A percentile compares a stretch with the other conserved stretches of the same genome.
Evolutionary conservation across 2,888 invertebrate genomes (phyloP).

Genomic region (Cataglyphis rosenhaueri): DNA sequence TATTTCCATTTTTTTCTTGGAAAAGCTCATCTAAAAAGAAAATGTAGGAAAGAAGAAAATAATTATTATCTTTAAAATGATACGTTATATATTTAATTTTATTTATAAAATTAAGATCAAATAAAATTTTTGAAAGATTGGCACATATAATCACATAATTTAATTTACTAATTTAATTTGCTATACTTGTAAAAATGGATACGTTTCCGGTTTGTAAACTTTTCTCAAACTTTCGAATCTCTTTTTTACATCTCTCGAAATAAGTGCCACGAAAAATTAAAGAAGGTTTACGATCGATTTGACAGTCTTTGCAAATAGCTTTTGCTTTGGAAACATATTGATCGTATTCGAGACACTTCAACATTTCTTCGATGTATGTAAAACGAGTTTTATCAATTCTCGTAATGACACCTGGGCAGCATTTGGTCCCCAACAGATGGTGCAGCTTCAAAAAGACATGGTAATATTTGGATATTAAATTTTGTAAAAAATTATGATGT

Average conservation of each 20-base stretch:
- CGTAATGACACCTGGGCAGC: slow-evolving; percentile 75
- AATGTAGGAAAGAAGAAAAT: background rate
- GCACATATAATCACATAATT: background rate
- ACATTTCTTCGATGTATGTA: slow-evolving; percentile 76
- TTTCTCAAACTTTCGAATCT: slow-evolving; percentile 67
- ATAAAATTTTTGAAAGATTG: background rate
- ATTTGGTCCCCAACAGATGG: slow-evolving; percentile 77
- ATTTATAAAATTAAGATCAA: background rate
- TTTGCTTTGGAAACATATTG: slow-evolving; percentile 54
- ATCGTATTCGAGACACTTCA: slow-evolving; percentile 75
- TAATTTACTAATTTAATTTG: slow-evolving; percentile 9
- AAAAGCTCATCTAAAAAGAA: slow-evolving; percentile 11
- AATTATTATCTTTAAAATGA: background rate
- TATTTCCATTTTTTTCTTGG: background rate
- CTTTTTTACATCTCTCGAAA: slow-evolving; percentile 72
- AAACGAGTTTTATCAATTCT: slow-evolving; percentile 71
- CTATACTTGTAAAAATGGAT: slow-evolving; percentile 57
- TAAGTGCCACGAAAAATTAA: slow-evolving; percentile 62
- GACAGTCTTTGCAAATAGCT: slow-evolving; percentile 32
- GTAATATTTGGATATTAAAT: slow-evolving; percentile 1
- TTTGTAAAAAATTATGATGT: background rate
- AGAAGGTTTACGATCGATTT: slow-evolving; percentile 36
- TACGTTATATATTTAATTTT: background rate
- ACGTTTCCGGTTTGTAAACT: slow-evolving; percentile 44
- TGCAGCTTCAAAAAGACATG: slow-evolving; percentile 71